Base-by-base conservation (phyloP, 2,888 invertebrate species). In the Andrena praecox region DNA sequence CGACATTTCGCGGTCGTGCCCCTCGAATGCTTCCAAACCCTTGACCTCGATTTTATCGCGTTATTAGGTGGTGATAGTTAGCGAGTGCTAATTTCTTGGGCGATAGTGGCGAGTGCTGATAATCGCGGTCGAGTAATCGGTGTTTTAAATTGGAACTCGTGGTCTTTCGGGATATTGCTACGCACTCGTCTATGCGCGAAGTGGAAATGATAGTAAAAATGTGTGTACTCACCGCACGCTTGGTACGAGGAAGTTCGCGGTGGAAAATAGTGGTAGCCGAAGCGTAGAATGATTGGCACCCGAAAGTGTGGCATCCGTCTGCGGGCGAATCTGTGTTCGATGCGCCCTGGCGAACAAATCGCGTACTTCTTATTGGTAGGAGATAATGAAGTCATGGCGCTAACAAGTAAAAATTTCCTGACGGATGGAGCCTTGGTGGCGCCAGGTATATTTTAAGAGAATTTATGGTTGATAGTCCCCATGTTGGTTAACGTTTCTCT, bases 291-390 rank as follows among this genome's bases (percentile, higher is more conserved):
- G 72, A 68, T 79, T 27, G 66, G 72, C 75, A 79, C 24, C 63
- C 70, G 77, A 75, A 82, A 85, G 77, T 50, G 62, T 42, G 74
- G 59, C 54, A 76, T 77, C 69, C 70, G 78, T 64, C 64, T 74
- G 78, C 50, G 73, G 31, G 29, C 56, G 72, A 73, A 80, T 81
- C 75, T 70, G 73, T 62, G n/a, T 59, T 29, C 67, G 76, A 77
- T 68, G 84, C 81, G 66, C 87, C 85, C 85, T 86, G 80, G 82
- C 63, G 87, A 82, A 82, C 85, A 63, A 77, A 50, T 72, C 75
- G 80, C 54, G 84, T 84, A 84, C 85, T 82, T 79, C 82, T 77
- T 54, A 75, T 82, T 85, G 67, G 72, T 63, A 62, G 35, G 33
- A 71, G 76, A 82, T 85, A 85, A 86, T 69, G 56, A 74, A 78